phyloP scores from a whole-genome alignment of 1,140 invertebrate species.

The Cotesia typhae region DNA sequence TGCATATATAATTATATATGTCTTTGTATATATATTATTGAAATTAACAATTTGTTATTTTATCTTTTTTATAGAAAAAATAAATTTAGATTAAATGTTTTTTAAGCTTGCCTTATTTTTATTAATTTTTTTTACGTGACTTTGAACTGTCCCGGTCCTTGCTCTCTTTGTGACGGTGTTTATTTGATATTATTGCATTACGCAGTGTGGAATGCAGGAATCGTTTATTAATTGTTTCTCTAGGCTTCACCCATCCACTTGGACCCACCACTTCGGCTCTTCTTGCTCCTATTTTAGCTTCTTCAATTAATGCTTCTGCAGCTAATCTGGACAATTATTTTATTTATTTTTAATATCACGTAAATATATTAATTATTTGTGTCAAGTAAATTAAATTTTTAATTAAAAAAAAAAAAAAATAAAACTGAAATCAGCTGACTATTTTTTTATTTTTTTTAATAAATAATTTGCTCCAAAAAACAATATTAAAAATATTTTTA shows the following conservation, averaged over 20 bases:
- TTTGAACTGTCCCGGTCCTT: neutral
- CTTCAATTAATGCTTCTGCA: constrained; percentile 70
- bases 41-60: neutral
- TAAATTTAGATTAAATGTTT: too few species aligned
- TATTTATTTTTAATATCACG: neutral
- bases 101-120: too few species aligned
- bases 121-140: too few species aligned
- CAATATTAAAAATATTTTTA: too few species aligned
- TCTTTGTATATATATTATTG: too few species aligned
- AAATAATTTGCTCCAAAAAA: too few species aligned
- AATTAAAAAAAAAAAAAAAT: too few species aligned
- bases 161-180: constrained; percentile 44
- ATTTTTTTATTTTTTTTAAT: too few species aligned
- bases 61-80: constrained; percentile 2
- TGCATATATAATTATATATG: too few species aligned
- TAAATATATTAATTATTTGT: too few species aligned
- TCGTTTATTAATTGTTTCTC: constrained; percentile 70
- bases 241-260: constrained; percentile 71
- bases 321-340: constrained; percentile 63
- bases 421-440: too few species aligned
- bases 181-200: constrained; percentile 59
- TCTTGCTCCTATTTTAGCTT: constrained; percentile 69
- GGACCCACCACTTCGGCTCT: constrained; percentile 71
- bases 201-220: constrained; percentile 66
- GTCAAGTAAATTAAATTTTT: too few species aligned